These are phyloP conservation scores for Hydrozoanthus gracilis DNA, from an alignment of 92 coral and sea anemone species.

Conservation along the genomic window DNA sequence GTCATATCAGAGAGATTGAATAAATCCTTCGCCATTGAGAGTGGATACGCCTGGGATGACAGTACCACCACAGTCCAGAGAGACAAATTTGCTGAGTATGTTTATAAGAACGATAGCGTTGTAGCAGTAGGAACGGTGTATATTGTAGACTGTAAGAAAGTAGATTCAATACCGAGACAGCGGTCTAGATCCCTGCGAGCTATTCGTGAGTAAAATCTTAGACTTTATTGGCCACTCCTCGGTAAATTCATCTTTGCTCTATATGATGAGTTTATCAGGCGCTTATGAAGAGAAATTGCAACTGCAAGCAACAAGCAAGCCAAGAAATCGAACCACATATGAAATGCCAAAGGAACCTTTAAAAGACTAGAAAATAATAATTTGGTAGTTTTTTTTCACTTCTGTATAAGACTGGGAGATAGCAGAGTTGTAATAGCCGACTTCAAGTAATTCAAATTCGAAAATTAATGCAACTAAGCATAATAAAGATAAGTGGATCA, in stretches of 20 bases:
- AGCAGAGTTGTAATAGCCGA: neutral
- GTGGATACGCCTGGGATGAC: constrained; percentile 97
- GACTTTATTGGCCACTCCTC: neutral
- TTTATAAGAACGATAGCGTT: constrained; percentile 83
- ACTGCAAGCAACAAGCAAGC: no score
- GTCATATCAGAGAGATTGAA: constrained; percentile 64
- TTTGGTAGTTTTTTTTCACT: no score
- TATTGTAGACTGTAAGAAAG: constrained; percentile 73
- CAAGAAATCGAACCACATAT: no score
- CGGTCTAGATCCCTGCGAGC: constrained; percentile 46
- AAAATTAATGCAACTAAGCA: neutral
- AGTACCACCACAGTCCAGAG: constrained; percentile 58
- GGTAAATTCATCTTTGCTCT: neutral
- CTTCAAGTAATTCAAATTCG: neutral
- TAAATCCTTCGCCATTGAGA: constrained; percentile 76
- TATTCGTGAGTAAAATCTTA: constrained; percentile 55
- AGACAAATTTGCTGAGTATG: constrained; percentile 88
- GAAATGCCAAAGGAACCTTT: no score
- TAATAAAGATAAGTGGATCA: neutral
- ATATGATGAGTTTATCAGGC: neutral
- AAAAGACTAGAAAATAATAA: no score
- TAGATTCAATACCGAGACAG: constrained; percentile 26
- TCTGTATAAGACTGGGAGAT: no score
- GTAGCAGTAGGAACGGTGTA: constrained; percentile 92
- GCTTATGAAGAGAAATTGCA: neutral